A percentile compares a stretch with the other conserved stretches of the same genome.
These are phyloP conservation scores for Catharus fuscescens DNA, from an alignment of 2,113 vertebrate species.

Conservation along the genomic window DNA sequence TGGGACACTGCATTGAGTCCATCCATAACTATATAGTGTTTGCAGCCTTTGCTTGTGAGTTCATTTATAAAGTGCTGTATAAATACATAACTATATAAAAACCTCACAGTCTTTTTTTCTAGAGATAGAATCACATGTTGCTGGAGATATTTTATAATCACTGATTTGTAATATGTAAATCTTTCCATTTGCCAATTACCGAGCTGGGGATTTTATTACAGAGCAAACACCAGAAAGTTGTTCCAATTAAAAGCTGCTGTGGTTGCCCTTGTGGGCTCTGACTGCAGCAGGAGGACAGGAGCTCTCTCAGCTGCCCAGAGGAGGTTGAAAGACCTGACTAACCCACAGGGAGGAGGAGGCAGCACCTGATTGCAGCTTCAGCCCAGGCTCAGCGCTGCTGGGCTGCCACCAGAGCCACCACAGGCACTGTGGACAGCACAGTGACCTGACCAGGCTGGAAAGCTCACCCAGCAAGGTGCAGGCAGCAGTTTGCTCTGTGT, in stretches of 20 bases:
- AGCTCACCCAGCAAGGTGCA: neutral
- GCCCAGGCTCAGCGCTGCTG: neutral
- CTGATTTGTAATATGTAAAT: neutral
- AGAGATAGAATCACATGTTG: neutral
- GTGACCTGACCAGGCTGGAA: neutral
- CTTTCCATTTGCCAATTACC: neutral
- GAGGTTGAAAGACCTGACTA: neutral
- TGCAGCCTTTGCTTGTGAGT: neutral
- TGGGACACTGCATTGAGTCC: neutral
- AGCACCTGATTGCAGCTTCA: neutral
- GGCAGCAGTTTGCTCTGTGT: neutral
- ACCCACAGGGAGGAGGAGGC: neutral
- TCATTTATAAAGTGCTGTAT: neutral
- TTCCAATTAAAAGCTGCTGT: neutral
- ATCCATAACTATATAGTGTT: too few relatives aligned
- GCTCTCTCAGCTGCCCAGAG: neutral
- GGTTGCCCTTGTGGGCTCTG: neutral
- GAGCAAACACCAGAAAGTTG: neutral
- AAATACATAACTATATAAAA: neutral
- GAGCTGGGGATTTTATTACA: neutral
- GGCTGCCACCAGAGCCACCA: neutral
- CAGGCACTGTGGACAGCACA: fast-evolving
- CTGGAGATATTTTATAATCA: neutral
- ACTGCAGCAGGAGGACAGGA: neutral
- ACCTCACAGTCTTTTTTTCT: neutral